These are phyloP conservation scores for Siderastrea siderea DNA, from an alignment of 92 coral and sea anemone genomes.

Conservation along the genomic window DNA sequence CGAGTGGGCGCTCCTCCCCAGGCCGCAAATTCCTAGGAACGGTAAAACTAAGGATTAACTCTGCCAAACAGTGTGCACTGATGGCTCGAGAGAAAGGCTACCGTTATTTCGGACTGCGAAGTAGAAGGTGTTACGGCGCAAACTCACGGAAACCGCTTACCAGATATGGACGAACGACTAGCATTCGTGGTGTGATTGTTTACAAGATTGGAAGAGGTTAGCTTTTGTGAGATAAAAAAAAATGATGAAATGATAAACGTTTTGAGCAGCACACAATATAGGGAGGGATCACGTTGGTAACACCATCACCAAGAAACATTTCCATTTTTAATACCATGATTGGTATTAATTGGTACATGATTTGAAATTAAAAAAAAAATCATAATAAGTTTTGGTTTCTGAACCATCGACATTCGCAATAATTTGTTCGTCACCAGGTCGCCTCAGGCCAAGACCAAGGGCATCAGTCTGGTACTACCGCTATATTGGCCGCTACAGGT, in stretches of 20 bases:
- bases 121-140: conserved; percentile 42
- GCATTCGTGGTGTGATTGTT: conserved; percentile 22
- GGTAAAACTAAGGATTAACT: conserved; percentile 1
- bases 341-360: no score
- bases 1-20: conserved; percentile 1
- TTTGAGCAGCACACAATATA: no score
- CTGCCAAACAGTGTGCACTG: conserved; percentile 40
- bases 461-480: conserved; percentile 35
- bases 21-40: conserved; percentile 35
- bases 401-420: not conserved
- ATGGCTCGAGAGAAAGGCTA: conserved; percentile 37
- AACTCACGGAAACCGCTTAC: conserved; percentile 12
- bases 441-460: conserved; percentile 32
- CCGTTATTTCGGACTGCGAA: conserved; percentile 36
- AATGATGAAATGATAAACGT: no score
- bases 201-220: conserved; percentile 51
- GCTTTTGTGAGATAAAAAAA: not conserved
- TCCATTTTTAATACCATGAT: no score
- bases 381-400: not conserved
- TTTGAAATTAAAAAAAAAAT: no score
- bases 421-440: not conserved
- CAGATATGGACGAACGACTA: conserved; percentile 27
- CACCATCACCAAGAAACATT: no score
- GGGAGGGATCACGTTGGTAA: no score
- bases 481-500: conserved; percentile 33